Evolutionary conservation across 2,888 invertebrate species (phyloP).

Genomic region (Hirtodrosophila confusa): DNA sequence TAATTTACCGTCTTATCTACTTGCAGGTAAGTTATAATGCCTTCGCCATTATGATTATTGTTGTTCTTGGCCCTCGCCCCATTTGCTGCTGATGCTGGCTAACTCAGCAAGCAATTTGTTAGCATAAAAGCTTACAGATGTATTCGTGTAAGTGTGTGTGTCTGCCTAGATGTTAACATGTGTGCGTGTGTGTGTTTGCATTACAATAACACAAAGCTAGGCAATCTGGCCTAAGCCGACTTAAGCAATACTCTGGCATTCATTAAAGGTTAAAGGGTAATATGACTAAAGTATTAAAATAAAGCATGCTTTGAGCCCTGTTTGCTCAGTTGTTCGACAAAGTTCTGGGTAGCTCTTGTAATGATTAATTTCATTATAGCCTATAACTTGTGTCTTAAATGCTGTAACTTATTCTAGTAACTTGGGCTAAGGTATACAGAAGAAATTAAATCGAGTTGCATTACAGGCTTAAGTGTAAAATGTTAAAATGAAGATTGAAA

Average conservation of each 20-base stretch:
- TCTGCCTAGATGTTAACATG: conserved; percentile 23
- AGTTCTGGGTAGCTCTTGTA: too few species aligned
- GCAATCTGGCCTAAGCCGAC: neutral
- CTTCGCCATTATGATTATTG: conserved; percentile 4
- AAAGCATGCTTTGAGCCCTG: too few species aligned
- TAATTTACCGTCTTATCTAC: conserved; percentile 30
- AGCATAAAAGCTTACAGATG: conserved; percentile 32
- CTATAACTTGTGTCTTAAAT: too few species aligned
- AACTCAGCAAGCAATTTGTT: conserved; percentile 28
- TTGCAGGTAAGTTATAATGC: conserved; percentile 61
- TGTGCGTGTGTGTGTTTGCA: conserved; percentile 13
- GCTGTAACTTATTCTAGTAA: too few species aligned
- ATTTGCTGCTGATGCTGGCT: conserved; percentile 18
- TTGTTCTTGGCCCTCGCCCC: conserved; percentile 14
- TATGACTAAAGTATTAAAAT: too few species aligned
- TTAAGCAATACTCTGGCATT: conserved; percentile 6
- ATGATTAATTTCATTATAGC: too few species aligned
- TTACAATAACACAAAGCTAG: conserved; percentile 10
- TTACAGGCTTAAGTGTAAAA: too few species aligned
- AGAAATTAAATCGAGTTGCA: too few species aligned
- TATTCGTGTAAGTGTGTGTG: conserved; percentile 32
- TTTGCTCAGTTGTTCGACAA: too few species aligned
- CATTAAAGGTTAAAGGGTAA: too few species aligned
- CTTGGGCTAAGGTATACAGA: too few species aligned
- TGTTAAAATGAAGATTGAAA: too few species aligned